Evolutionary conservation across 2,888 invertebrate genomes (phyloP).

Genomic region (Galerucella calmariensis): DNA sequence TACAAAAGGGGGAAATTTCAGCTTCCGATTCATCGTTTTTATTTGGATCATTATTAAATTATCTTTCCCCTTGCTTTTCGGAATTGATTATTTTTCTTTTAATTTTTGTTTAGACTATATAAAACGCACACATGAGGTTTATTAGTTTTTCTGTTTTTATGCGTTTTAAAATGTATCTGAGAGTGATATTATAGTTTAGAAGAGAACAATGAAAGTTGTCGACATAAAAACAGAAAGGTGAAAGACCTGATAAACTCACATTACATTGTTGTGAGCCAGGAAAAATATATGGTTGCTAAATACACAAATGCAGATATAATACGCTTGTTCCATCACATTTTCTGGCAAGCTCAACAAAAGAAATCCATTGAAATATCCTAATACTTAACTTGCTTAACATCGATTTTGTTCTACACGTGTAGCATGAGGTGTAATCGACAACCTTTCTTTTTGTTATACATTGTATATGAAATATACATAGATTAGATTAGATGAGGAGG

Average conservation of each 20-base stretch:
- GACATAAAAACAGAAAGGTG: constrained; percentile 12
- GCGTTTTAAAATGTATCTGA: constrained; percentile 3
- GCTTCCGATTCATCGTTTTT: constrained; percentile 45
- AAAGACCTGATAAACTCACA: constrained; percentile 3
- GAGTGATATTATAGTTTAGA: background rate
- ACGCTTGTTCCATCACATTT: too few relatives aligned
- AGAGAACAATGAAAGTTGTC: constrained; percentile 14
- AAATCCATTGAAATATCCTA: too few relatives aligned
- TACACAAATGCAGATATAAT: background rate
- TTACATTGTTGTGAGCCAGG: background rate
- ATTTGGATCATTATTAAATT: constrained; percentile 47
- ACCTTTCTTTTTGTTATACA: too few relatives aligned
- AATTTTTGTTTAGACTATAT: constrained; percentile 39
- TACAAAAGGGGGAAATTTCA: constrained; percentile 47
- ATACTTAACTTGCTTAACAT: too few relatives aligned
- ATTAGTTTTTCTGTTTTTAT: constrained; percentile 21
- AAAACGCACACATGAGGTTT: constrained; percentile 20
- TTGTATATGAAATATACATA: too few relatives aligned
- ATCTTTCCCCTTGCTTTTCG: constrained; percentile 38
- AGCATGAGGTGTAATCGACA: too few relatives aligned
- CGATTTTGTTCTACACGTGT: too few relatives aligned
- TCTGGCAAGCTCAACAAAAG: too few relatives aligned
- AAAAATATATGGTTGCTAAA: background rate
- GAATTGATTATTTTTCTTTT: constrained; percentile 43
- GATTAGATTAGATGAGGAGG: too few relatives aligned